Evolutionary conservation across 2,888 invertebrate species (phyloP).

Genomic region (Patella depressa): DNA sequence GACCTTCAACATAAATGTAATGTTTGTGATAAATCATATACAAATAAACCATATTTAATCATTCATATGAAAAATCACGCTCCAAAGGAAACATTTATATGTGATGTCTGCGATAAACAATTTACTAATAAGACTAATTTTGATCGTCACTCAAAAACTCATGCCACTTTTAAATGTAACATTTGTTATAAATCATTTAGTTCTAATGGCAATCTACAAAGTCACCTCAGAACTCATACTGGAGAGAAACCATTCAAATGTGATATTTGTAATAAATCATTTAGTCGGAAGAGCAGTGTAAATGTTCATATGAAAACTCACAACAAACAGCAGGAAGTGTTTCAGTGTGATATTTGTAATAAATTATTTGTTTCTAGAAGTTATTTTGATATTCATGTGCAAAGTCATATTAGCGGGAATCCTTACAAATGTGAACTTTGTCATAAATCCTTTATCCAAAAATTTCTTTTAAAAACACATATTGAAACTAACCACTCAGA

Average conservation of each 20-base stretch:
- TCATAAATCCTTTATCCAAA: no score
- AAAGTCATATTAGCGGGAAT: no score
- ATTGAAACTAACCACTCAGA: background rate
- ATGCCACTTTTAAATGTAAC: background rate
- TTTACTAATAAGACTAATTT: background rate
- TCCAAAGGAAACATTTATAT: background rate
- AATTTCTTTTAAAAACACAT: background rate
- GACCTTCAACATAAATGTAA: background rate
- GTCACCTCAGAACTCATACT: background rate
- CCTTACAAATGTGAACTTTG: no score
- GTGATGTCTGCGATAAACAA: background rate
- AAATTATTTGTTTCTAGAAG: no score
- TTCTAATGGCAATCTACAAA: background rate
- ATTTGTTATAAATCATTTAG: background rate
- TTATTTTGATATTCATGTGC: no score
- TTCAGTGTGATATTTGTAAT: no score
- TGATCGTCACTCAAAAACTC: background rate
- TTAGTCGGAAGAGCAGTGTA: background rate
- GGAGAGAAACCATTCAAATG: background rate
- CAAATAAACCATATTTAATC: background rate
- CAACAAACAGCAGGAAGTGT: background rate
- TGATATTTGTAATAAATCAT: background rate
- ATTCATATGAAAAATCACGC: background rate
- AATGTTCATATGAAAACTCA: background rate
- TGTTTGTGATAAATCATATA: background rate